These are phyloP conservation scores for Pachyuromys duprasi DNA, from an alignment of 2,797 vertebrate species.

Conservation along the genomic window DNA sequence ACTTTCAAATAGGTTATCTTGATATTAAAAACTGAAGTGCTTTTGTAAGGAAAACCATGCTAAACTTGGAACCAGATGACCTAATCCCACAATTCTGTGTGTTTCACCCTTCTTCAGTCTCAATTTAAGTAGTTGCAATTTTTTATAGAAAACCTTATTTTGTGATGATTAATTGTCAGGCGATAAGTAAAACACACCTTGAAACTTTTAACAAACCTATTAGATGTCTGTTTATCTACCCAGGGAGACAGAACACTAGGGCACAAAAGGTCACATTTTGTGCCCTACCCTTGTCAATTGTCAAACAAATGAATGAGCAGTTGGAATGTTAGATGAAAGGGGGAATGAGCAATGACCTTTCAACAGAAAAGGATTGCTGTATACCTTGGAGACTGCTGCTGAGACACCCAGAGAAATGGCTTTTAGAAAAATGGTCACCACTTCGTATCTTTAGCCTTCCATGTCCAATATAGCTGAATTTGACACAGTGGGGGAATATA, in stretches of 20 bases:
- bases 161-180: neutral
- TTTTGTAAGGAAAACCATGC: neutral
- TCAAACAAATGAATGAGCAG: conserved; percentile 51
- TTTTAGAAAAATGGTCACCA: conserved; percentile 73
- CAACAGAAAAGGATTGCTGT: conserved; percentile 45
- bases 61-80: neutral
- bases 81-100: neutral
- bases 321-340: conserved; percentile 55
- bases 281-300: neutral
- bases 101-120: conserved; percentile 5
- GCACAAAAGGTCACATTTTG: neutral
- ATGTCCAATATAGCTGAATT: conserved; percentile 66
- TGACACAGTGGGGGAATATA: conserved; percentile 66
- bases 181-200: conserved; percentile 38
- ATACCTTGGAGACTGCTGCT: conserved; percentile 62
- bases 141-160: neutral
- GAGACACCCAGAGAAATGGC: conserved; percentile 70
- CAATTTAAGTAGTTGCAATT: conserved; percentile 36
- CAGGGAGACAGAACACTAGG: neutral
- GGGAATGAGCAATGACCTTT: conserved; percentile 73
- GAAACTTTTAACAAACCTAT: neutral
- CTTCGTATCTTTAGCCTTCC: conserved; percentile 62
- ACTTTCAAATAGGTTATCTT: conserved; percentile 34
- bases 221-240: neutral
- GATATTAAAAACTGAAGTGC: conserved; percentile 42